Evolutionary conservation across 2,113 vertebrate species (phyloP).

Genomic region (Numida meleagris): DNA sequence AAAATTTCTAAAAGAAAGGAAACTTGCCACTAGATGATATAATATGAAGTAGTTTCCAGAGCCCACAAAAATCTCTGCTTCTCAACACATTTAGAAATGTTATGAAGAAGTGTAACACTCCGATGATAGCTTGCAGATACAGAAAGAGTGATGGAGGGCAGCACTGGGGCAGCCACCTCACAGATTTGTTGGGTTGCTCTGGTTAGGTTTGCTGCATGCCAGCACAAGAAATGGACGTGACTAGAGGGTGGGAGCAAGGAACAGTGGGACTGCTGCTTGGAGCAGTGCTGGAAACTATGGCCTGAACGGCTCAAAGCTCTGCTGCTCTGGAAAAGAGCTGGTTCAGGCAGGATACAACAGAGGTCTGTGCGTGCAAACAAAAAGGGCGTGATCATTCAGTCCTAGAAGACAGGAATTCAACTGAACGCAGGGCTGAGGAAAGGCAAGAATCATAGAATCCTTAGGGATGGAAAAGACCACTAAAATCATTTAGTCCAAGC

Average conservation of each 20-base stretch:
- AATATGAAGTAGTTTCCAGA: constrained; percentile 9
- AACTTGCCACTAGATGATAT: neutral
- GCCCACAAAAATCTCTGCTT: neutral
- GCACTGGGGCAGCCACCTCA: neutral
- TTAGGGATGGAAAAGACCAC: too few relatives aligned
- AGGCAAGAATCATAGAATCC: too few relatives aligned
- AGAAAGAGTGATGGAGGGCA: neutral
- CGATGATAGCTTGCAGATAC: neutral
- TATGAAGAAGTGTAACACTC: neutral
- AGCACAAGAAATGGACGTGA: neutral
- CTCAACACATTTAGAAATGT: neutral
- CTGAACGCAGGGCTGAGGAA: neutral
- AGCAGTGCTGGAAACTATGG: neutral
- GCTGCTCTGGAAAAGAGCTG: neutral
- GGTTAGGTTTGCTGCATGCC: neutral
- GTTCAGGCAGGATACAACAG: neutral
- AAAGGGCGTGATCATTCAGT: neutral
- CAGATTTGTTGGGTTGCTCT: neutral
- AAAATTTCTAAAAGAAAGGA: neutral
- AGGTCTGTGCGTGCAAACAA: neutral
- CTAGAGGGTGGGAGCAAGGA: neutral
- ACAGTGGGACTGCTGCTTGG: neutral
- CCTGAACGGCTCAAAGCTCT: neutral
- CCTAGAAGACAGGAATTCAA: neutral
- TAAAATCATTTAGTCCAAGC: too few relatives aligned